Base-by-base conservation (phyloP, 2,797 vertebrate genomes). In the Sebastes alutus region DNA sequence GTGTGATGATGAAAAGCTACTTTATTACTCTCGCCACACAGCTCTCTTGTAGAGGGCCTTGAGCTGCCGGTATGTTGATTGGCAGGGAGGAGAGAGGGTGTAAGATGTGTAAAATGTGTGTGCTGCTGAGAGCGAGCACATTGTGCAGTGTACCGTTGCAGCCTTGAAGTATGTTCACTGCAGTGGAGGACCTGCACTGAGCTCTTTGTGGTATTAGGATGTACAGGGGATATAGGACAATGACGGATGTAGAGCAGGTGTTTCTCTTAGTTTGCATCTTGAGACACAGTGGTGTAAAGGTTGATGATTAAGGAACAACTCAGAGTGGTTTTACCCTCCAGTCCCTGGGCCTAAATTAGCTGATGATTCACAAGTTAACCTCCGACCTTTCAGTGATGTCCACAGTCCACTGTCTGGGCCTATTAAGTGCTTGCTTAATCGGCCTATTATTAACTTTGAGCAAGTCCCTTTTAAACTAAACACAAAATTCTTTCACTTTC, bases 111-210 rank as follows among this genome's bases (percentile, higher is more conserved):
- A 61, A 66, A 83, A 46, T 63, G 72, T 77, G 76, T 67, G 78
- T 75, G 60, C 64, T 60, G 60, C 72, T 80, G 7, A 55, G 76
- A 73, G 63, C 8, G 60, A 84, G 70, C 82, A 82, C 85, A 52
- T 69, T 83, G 86, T 81, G 65, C 76, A 63, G 62, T 78, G 42
- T 52, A 22, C 22, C 72, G 59, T 22, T 82, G 64, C 58, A 62
- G 79, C 77, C 33, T 55, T 68, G 61, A 78, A 67, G 65, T 60
- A 64, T 46, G n/a, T 76, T 75, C 73, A 81, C 82, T 85, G 78
- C 90, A 90, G 85, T 75, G 70, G 78, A 79, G 55, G 13, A 68
- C 23, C 64, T 80, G 76, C 72, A 67, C 49, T 30, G n/a, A 75
- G 25, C 33, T 23, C 63, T 29, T 49, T 25, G 18, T 69, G 59